phyloP scores from a whole-genome alignment of 2,113 vertebrate species.

The Geococcyx californianus region DNA sequence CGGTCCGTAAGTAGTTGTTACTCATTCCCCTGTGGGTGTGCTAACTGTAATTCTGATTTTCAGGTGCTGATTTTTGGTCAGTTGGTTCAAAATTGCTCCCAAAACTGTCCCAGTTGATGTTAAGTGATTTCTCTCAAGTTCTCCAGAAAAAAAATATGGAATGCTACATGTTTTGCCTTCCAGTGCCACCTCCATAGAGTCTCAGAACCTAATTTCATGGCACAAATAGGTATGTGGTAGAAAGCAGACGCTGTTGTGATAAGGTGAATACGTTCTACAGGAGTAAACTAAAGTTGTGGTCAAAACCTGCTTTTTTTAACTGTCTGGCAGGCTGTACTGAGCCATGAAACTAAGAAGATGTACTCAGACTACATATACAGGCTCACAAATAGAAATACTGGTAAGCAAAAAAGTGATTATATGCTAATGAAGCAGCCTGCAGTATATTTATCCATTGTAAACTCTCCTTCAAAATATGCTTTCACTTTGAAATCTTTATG shows the following conservation, averaged over 20 bases:
- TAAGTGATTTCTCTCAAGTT: neutral
- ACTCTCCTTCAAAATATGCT: neutral
- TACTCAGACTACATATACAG: neutral
- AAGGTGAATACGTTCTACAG: neutral
- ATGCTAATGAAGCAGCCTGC: neutral
- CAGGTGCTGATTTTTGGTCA: neutral
- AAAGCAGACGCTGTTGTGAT: neutral
- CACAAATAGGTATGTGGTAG: neutral
- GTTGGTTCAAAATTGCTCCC: neutral
- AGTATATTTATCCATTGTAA: neutral
- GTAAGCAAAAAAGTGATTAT: neutral
- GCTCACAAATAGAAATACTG: neutral
- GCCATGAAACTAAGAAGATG: neutral
- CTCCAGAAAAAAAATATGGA: neutral
- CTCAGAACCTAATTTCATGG: neutral
- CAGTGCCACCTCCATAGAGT: accelerated
- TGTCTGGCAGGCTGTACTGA: neutral
- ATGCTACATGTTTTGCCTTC: neutral
- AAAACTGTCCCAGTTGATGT: neutral
- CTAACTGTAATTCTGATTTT: neutral
- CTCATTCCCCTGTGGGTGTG: neutral
- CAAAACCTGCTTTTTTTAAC: neutral
- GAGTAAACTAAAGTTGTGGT: neutral
- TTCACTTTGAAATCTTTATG: neutral
- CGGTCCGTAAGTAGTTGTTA: neutral